Conservation (phyloP, 2,113 vertebrate genomes). For the Pygoscelis adeliae region DNA sequence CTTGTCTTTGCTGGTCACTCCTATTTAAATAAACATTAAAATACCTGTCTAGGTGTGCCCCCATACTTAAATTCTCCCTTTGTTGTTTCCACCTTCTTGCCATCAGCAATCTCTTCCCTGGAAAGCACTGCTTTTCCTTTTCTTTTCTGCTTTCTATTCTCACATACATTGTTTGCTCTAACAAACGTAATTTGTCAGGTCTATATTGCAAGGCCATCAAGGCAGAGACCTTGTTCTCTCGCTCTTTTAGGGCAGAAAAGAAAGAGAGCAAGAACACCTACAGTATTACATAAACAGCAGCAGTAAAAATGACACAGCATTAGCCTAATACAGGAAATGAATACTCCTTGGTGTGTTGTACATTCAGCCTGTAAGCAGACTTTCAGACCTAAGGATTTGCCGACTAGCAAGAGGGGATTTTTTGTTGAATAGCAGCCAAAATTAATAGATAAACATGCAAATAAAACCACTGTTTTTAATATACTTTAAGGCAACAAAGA, state of each 20-base stretch:
- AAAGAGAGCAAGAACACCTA: not conserved
- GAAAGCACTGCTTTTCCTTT: not conserved
- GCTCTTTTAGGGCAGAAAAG: not conserved
- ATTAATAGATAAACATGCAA: slow-evolving; percentile 18
- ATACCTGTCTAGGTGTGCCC: not conserved
- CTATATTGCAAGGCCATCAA: not conserved
- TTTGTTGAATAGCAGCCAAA: slow-evolving; percentile 8
- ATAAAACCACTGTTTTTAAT: not conserved
- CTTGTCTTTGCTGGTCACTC: not conserved
- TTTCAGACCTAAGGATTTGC: not conserved
- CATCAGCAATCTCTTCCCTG: not conserved
- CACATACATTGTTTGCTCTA: not conserved
- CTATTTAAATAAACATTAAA: not conserved
- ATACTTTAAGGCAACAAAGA: not conserved
- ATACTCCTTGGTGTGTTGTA: slow-evolving; percentile 9
- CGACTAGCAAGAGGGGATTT: not conserved
- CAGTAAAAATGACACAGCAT: slow-evolving; percentile 15
- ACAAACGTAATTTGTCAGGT: not conserved
- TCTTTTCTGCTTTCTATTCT: not conserved
- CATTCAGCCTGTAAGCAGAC: not conserved
- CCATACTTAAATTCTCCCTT: not conserved
- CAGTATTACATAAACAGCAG: not conserved
- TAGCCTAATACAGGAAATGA: slow-evolving; percentile 20
- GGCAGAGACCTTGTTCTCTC: not conserved
- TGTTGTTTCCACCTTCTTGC: not conserved